Percentiles rank a stretch among this genome's conserved stretches.
phyloP scores from a whole-genome alignment of 2,113 vertebrate species.

The Cnemophilus loriae region DNA sequence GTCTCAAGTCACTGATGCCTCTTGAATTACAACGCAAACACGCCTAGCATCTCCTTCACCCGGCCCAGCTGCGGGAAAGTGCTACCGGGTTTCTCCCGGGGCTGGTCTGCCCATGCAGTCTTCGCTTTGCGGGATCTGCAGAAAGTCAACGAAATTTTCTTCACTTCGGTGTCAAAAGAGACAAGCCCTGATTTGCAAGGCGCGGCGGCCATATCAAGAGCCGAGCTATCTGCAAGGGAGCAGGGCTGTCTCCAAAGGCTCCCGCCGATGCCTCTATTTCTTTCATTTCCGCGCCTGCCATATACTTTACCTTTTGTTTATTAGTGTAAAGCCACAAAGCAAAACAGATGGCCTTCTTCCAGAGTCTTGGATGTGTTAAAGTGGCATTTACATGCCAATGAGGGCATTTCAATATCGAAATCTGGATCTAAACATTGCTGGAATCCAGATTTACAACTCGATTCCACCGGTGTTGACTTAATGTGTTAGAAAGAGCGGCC shows the following conservation, averaged over 20 bases:
- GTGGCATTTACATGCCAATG: slow-evolving; percentile 74
- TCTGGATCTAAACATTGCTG: slow-evolving; percentile 48
- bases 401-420: slow-evolving; percentile 72
- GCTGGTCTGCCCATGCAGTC: background rate
- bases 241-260: slow-evolving; percentile 50
- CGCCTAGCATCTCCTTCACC: background rate
- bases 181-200: slow-evolving; percentile 43
- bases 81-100: background rate
- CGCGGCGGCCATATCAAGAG: slow-evolving; percentile 74
- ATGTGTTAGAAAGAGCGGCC: slow-evolving; percentile 1
- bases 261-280: slow-evolving; percentile 46
- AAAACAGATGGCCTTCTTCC: slow-evolving; percentile 77
- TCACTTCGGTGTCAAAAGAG: slow-evolving; percentile 52
- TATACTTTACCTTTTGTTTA: slow-evolving; percentile 79
- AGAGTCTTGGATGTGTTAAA: slow-evolving; percentile 76
- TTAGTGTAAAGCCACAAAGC: slow-evolving; percentile 73
- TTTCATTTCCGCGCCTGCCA: slow-evolving; percentile 66
- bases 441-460: slow-evolving; percentile 56
- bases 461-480: slow-evolving; percentile 50
- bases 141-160: slow-evolving; percentile 30
- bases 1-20: background rate
- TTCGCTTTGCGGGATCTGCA: background rate
- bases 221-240: background rate
- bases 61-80: background rate
- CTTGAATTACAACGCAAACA: background rate